A percentile compares a stretch with the other conserved stretches of the same genome.
Evolutionary conservation across 2,113 vertebrate species (phyloP).

Genomic region (Centropristis striata): DNA sequence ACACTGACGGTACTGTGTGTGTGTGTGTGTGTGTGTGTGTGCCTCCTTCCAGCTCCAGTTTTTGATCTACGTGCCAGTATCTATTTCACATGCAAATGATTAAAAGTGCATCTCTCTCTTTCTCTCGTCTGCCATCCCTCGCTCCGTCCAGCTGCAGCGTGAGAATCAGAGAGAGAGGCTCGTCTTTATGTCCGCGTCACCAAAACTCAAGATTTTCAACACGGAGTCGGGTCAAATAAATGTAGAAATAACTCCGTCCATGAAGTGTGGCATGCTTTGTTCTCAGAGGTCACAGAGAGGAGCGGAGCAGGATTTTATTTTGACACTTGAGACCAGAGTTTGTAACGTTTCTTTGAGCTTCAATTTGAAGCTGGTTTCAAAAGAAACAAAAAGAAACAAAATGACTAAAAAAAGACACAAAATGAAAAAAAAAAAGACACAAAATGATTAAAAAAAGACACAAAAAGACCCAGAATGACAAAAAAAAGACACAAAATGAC

Average conservation of each 20-base stretch:
- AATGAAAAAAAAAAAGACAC: too few species aligned
- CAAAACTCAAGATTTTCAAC: not conserved
- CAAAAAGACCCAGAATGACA: too few species aligned
- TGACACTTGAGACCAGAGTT: not conserved
- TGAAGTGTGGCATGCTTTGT: not conserved
- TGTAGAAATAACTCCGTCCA: constrained; percentile 1
- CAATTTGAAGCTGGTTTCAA: constrained; percentile 5
- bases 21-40: constrained; percentile 8
- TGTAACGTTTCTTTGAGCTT: not conserved
- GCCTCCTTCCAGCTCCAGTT: constrained; percentile 42
- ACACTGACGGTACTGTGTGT: constrained; percentile 19
- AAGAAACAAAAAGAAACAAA: too few species aligned
- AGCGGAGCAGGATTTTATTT: too few species aligned
- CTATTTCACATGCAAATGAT: constrained; percentile 72
- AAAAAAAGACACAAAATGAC: too few species aligned
- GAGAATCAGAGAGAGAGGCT: constrained; percentile 15
- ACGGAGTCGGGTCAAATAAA: constrained; percentile 19
- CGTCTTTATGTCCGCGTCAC: constrained; percentile 43
- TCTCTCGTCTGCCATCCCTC: constrained; percentile 27
- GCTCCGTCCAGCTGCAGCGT: constrained; percentile 58
- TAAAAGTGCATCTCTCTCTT: constrained; percentile 43
- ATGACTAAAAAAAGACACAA: too few species aligned
- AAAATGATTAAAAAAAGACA: too few species aligned
- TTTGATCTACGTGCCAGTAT: constrained; percentile 71
- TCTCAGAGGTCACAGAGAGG: not conserved